Evolutionary conservation across 2,888 invertebrate genomes (phyloP), one percentile per base, ranked within the genome.

Genomic region (Heteropelma amictum): DNA sequence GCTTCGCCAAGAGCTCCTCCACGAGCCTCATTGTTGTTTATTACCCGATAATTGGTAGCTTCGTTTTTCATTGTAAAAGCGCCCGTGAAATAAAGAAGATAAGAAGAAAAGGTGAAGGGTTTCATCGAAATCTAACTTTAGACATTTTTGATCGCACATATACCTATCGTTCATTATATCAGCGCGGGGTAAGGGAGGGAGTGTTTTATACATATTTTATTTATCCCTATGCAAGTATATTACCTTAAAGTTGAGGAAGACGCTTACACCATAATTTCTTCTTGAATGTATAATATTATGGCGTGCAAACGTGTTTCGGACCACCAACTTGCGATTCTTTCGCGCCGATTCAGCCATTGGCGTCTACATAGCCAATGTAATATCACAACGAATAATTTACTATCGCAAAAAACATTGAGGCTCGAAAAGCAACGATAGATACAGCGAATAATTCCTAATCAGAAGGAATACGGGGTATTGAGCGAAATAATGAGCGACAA

Each of bases 21-120:
- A 35, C 17, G 47, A 42, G 58, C 56, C 47, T 71, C 71, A 71
- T 75, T 75, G 75, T 75, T 75, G 75, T 75, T 75, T 75, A 75
- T 75, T 67, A 42, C 75, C 63, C 71, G 71, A 71, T 75, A 75
- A 75, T 75, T 75, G 71, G 75, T 71, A 61, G 71, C 67, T 71
- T 75, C 71, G 35, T 38, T 33, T 64, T 75, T 67, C 61, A 71
- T 71, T 67, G 71, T 64, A 45, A 60, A 45, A 35, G 26, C 42
- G 30, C 53, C 26, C 61, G 28, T 56, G 58, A 56, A 58, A 58
- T 68, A 56, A 58, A 56, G 47, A 47, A 49, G 67, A 68, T 68
- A 68, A 68, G 47, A 49, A 28, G 12, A 28, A 56, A 67, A 47
- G 60, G 53, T 14, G 30, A 58, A 38, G 19, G 17, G 30, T 60